Evolutionary conservation across 1,140 invertebrate species (phyloP), one percentile per base, ranked within the genome.

Genomic region (Acromyrmex heyeri): DNA sequence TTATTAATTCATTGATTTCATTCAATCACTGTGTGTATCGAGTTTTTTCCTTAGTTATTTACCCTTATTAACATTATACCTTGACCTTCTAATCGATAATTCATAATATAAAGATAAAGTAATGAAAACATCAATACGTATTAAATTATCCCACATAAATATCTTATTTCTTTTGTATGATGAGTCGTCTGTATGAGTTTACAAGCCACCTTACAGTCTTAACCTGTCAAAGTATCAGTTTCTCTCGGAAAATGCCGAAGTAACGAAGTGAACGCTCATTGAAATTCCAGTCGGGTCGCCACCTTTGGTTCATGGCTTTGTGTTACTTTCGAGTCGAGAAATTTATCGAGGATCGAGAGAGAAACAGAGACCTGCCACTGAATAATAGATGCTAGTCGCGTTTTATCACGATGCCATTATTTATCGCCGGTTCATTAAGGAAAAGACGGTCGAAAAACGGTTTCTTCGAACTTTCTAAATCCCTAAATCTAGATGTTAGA

Each of bases 301-400:
- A 81, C 30, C 34, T 69, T 69, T 64, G 27, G 62, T 69, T 34
- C 62, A 38, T 18, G 38, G 77, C 65, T 81, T 81, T 48, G 16
- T 24, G 16, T 34, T 81, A 70, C 64, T 70, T 81, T 81, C 30
- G 8, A 6, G 14, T 57, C 30, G 21, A 30, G 16, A 69, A 70
- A 69, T 81, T 69, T 81, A 69, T 81, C 21, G 64, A 70, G 48
- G 14, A 67, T 34, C 14, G 16, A 67, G 27, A 38, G 16, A 12
- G 30, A 69, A 64, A 53, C n/a, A 55, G 48, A 24, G 44, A 18
- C 16, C 12, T 24, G n/a, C 14, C 53, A 7, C 16, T 55, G 50
- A 79, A 79, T 79, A 79, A 79, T 64, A n/a, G 76, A 79, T 78
- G 75, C 75, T 50, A 24, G 59, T n/a, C 44, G 62, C 44, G 75